These are phyloP conservation scores for Schizopygopsis pylzovi DNA, from an alignment of 2,797 vertebrate genomes.

Conservation along the genomic window DNA sequence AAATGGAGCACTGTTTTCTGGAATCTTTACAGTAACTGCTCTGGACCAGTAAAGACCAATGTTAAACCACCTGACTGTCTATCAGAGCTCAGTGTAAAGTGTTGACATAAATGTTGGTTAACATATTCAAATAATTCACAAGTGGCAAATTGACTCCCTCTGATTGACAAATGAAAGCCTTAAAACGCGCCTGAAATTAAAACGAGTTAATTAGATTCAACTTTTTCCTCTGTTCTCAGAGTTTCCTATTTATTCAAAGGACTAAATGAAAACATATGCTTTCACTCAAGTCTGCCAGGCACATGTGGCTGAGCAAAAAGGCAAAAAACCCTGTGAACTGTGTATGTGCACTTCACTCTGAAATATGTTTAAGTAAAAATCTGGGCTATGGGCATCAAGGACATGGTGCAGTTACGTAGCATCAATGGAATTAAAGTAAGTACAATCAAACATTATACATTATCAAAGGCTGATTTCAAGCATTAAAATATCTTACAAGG, in stretches of 20 bases:
- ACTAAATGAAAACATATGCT: constrained; percentile 67
- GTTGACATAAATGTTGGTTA: constrained; percentile 32
- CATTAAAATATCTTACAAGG: neutral
- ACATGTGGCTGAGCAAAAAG: constrained; percentile 45
- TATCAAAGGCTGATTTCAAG: constrained; percentile 25
- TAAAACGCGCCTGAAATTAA: constrained; percentile 21
- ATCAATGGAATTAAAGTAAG: neutral
- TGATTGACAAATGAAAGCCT: constrained; percentile 45
- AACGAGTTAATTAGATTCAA: constrained; percentile 53
- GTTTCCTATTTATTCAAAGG: constrained; percentile 62
- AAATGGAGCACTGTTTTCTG: constrained; percentile 50
- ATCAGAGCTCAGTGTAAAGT: constrained; percentile 1
- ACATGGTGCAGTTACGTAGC: neutral
- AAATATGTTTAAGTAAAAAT: constrained; percentile 13
- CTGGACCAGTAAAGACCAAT: constrained; percentile 10
- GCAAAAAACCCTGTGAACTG: constrained; percentile 15
- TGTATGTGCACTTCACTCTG: constrained; percentile 18
- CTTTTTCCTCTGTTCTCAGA: constrained; percentile 56
- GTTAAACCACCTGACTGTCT: constrained; percentile 3
- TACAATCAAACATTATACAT: neutral
- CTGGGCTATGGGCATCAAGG: neutral
- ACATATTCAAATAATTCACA: constrained; percentile 33
- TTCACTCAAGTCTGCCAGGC: constrained; percentile 49
- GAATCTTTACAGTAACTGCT: constrained; percentile 29
- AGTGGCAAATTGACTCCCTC: constrained; percentile 10